Percentiles rank a stretch among this genome's conserved stretches.
These are phyloP conservation scores for Xiphophorus hellerii DNA, from an alignment of 2,113 vertebrate species.

Conservation along the genomic window DNA sequence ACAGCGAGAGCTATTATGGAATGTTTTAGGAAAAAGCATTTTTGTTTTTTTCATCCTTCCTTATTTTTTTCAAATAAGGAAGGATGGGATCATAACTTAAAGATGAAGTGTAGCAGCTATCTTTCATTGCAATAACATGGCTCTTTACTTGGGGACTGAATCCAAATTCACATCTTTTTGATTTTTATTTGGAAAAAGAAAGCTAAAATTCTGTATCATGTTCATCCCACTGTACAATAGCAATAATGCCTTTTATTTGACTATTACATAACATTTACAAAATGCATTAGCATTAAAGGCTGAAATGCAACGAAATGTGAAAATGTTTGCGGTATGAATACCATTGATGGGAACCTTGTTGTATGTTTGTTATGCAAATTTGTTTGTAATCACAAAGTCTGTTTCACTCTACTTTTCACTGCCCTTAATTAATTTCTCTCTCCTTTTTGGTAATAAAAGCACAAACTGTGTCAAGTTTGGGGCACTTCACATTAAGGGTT, in stretches of 20 bases:
- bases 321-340: not conserved
- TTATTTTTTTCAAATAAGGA: too few relatives aligned
- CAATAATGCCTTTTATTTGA: not conserved
- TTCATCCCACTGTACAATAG: too few relatives aligned
- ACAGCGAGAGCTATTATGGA: too few relatives aligned
- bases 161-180: too few relatives aligned
- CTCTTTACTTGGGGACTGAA: too few relatives aligned
- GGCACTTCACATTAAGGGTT: not conserved
- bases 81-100: too few relatives aligned
- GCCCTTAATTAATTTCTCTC: not conserved
- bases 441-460: not conserved
- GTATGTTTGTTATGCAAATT: not conserved
- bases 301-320: not conserved
- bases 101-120: too few relatives aligned
- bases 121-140: too few relatives aligned
- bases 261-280: not conserved
- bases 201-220: too few relatives aligned
- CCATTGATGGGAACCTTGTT: not conserved
- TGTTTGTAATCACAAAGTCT: not conserved
- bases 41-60: too few relatives aligned
- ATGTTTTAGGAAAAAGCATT: too few relatives aligned
- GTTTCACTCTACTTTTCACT: not conserved
- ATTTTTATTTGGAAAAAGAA: too few relatives aligned
- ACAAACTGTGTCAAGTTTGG: not conserved
- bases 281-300: not conserved